Percentiles rank a stretch among this genome's conserved stretches.
Evolutionary conservation across 2,797 vertebrate species (phyloP).

Genomic region (Petrocephalus schoutedeni): DNA sequence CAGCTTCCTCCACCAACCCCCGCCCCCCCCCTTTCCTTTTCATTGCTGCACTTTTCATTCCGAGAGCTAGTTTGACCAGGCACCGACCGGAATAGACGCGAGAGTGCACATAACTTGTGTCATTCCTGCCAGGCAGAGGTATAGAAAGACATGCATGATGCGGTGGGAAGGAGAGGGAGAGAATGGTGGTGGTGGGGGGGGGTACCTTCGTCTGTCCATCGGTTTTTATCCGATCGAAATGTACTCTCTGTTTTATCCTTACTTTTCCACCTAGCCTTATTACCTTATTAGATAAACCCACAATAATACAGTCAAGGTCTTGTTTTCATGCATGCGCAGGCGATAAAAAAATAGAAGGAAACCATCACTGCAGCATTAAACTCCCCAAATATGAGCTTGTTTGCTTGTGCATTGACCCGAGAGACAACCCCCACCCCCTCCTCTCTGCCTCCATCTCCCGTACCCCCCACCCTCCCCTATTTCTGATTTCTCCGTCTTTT

Average conservation of each 20-base stretch:
- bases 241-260: neutral
- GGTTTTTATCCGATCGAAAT: neutral
- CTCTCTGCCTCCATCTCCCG: neutral
- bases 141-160: neutral
- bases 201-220: neutral
- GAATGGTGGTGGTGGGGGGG: neutral
- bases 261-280: neutral
- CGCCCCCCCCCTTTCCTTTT: neutral
- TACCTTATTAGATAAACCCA: neutral
- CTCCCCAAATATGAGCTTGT: neutral
- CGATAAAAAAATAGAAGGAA: neutral
- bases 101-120: neutral
- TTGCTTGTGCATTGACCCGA: constrained; percentile 2
- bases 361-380: neutral
- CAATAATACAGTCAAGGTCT: neutral
- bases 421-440: constrained; percentile 8
- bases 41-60: neutral
- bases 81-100: neutral
- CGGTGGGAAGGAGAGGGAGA: neutral
- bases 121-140: neutral
- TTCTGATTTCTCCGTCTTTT: constrained; percentile 13
- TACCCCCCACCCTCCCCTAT: neutral
- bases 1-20: neutral
- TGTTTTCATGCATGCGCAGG: neutral
- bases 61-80: constrained; percentile 15